Conservation (phyloP, 2,113 vertebrate species). For the Fregata magnificens region DNA sequence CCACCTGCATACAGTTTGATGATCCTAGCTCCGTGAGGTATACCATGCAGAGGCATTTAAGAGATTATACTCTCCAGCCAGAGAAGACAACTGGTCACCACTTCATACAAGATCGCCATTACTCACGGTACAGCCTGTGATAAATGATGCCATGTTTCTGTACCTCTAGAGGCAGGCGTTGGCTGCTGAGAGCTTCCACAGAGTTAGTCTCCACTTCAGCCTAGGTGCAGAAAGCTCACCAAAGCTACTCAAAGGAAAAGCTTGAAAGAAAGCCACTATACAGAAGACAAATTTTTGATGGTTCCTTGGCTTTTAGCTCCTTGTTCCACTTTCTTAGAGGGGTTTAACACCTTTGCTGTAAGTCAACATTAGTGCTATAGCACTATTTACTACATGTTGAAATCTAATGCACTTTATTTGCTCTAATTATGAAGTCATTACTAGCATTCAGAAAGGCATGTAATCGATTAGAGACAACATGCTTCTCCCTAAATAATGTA, state of each 20-base stretch:
- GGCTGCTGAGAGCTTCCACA: neutral
- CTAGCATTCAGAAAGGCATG: neutral
- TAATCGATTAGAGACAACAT: neutral
- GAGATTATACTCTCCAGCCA: neutral
- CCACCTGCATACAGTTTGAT: neutral
- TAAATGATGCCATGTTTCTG: neutral
- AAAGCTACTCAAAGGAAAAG: neutral
- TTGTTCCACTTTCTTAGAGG: neutral
- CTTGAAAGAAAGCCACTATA: neutral
- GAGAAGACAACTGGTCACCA: neutral
- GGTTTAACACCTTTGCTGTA: neutral
- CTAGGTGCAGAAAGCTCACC: neutral
- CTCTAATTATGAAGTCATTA: neutral
- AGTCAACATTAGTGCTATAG: neutral
- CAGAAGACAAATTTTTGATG: neutral
- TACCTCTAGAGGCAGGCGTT: neutral
- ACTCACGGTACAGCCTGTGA: neutral
- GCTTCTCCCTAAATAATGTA: neutral
- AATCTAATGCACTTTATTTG: neutral
- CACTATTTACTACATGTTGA: neutral
- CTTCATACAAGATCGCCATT: neutral
- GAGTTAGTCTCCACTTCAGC: neutral
- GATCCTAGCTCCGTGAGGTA: fast-evolving
- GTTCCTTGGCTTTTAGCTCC: neutral
- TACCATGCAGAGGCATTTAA: neutral